phyloP scores from a whole-genome alignment of 2,113 vertebrate species.

The Rostratula benghalensis region DNA sequence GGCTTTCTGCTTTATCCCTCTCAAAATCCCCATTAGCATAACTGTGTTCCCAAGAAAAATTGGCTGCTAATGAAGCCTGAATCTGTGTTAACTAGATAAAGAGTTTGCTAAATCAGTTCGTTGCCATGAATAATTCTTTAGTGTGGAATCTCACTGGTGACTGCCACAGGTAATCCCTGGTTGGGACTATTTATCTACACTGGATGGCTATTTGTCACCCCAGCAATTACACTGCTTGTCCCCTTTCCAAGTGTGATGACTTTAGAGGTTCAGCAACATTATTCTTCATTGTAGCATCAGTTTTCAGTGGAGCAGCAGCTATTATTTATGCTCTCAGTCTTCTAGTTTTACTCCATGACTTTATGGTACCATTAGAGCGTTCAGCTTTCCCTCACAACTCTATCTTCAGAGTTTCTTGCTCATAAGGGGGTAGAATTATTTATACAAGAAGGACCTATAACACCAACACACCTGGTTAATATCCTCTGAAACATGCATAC shows the following conservation, averaged over 20 bases:
- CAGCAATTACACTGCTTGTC: background rate
- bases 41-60: background rate
- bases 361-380: background rate
- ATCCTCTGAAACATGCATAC: background rate
- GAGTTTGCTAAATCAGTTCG: background rate
- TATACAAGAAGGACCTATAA: background rate
- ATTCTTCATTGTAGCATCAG: background rate
- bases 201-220: background rate
- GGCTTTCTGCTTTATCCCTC: background rate
- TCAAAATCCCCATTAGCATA: background rate
- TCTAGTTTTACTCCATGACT: background rate
- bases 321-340: background rate
- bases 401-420: background rate
- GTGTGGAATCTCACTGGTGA: background rate
- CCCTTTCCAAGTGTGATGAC: background rate
- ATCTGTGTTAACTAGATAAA: background rate
- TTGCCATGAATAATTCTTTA: background rate
- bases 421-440: background rate
- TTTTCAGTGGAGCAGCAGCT: background rate
- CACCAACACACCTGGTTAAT: background rate
- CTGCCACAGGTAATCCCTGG: background rate
- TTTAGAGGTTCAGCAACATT: background rate
- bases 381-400: background rate
- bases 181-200: background rate
- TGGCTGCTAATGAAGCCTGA: background rate